Conservation (phyloP, 2,797 vertebrate genomes). For the Clamator glandarius region DNA sequence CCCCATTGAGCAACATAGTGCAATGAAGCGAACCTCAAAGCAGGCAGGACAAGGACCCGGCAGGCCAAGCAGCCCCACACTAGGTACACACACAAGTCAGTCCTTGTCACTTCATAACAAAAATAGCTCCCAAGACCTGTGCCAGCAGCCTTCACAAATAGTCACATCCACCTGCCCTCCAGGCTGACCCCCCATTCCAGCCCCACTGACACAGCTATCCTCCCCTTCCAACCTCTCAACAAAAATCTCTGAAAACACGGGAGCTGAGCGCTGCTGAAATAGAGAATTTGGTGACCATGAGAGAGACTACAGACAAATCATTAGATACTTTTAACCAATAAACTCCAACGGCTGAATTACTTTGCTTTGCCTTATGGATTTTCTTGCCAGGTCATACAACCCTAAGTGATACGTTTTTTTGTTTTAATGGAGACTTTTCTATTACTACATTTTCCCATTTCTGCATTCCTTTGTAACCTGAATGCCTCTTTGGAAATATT, state of each 20-base stretch:
- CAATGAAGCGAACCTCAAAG: not conserved
- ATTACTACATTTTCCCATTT: not conserved
- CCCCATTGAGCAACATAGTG: fast-evolving
- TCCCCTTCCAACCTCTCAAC: not conserved
- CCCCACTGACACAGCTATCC: not conserved
- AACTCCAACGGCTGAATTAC: not conserved
- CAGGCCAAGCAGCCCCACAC: not conserved
- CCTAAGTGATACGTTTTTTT: not conserved
- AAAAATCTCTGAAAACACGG: fast-evolving
- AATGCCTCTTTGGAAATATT: not conserved
- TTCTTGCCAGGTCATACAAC: not conserved
- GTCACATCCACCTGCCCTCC: not conserved
- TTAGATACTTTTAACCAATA: not conserved
- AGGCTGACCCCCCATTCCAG: not conserved
- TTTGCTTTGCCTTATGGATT: not conserved
- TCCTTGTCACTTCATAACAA: not conserved
- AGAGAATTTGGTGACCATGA: too few relatives aligned
- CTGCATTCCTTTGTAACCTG: not conserved
- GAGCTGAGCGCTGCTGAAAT: not conserved
- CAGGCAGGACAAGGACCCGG: not conserved
- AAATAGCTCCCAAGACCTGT: not conserved
- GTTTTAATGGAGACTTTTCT: not conserved
- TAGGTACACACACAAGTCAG: fast-evolving
- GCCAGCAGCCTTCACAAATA: not conserved
- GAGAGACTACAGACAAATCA: not conserved